Conservation (phyloP, 2,113 vertebrate genomes). For the Alethe diademata region DNA sequence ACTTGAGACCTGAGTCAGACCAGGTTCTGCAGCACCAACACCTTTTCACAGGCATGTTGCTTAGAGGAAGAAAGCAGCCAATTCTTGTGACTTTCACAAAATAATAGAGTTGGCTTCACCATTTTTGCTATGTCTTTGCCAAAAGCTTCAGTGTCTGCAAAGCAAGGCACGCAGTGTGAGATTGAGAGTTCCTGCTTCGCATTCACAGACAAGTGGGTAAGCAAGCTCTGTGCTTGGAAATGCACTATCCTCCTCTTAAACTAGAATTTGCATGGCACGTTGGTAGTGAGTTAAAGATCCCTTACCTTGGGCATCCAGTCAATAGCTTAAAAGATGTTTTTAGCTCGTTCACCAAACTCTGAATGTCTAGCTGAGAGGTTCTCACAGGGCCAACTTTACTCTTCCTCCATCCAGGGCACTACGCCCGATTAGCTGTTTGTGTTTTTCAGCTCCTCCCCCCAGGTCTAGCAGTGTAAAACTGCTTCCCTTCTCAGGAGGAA, state of each 20-base stretch:
- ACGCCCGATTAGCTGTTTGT: background rate
- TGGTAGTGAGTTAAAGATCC: background rate
- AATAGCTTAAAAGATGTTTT: background rate
- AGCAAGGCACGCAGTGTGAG: slow-evolving; percentile 64
- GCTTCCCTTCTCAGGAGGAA: slow-evolving; percentile 23
- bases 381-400: background rate
- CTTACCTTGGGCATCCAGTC: slow-evolving; percentile 19
- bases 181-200: slow-evolving; percentile 40
- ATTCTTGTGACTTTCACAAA: background rate
- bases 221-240: slow-evolving; percentile 68
- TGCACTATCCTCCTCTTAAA: slow-evolving; percentile 73
- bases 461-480: background rate
- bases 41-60: background rate
- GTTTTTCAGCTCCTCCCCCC: slow-evolving; percentile 34
- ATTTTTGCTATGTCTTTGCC: slow-evolving; percentile 41
- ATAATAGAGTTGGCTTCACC: background rate
- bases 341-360: background rate
- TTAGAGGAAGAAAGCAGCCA: background rate
- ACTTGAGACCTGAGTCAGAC: background rate
- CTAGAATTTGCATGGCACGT: fast-evolving
- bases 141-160: slow-evolving; percentile 72
- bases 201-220: slow-evolving; percentile 62
- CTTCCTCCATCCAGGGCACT: background rate
- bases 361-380: background rate
- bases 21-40: background rate